Evolutionary conservation across 2,888 invertebrate species (phyloP).

Genomic region (Heliothis peltigera): DNA sequence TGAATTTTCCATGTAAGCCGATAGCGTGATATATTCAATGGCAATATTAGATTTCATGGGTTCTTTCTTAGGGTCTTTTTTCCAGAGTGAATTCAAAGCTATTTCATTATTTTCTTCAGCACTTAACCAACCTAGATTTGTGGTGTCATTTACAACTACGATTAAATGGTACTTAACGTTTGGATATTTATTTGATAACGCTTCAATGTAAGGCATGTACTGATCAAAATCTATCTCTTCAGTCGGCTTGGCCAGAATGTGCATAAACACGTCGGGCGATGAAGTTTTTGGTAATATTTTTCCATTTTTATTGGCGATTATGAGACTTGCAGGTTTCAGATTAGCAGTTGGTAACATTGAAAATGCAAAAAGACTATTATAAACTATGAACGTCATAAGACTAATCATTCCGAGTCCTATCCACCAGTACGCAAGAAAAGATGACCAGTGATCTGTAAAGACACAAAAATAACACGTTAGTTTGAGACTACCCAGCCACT

Average conservation of each 20-base stretch:
- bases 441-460: slow-evolving; percentile 83
- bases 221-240: slow-evolving; percentile 71
- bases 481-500: too few species aligned
- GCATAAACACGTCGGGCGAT: slow-evolving; percentile 76
- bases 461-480: slow-evolving; percentile 11
- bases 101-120: slow-evolving; percentile 78
- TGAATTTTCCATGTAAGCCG: slow-evolving; percentile 76
- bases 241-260: slow-evolving; percentile 72
- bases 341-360: slow-evolving; percentile 69
- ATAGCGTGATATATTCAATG: slow-evolving; percentile 72
- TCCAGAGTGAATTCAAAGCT: slow-evolving; percentile 78
- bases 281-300: slow-evolving; percentile 24
- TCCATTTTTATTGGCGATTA: slow-evolving; percentile 43
- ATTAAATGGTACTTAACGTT: slow-evolving; percentile 76
- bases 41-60: slow-evolving; percentile 62
- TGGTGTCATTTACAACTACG: slow-evolving; percentile 78
- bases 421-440: slow-evolving; percentile 81
- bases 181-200: slow-evolving; percentile 72
- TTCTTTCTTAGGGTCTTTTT: slow-evolving; percentile 56
- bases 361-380: slow-evolving; percentile 77
- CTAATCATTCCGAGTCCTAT: slow-evolving; percentile 81
- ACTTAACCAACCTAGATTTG: slow-evolving; percentile 61
- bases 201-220: slow-evolving; percentile 76
- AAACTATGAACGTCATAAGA: slow-evolving; percentile 78
- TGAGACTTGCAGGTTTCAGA: slow-evolving; percentile 54